Base-by-base conservation (phyloP, 2,888 invertebrate genomes). In the Blastobasis adustella region DNA sequence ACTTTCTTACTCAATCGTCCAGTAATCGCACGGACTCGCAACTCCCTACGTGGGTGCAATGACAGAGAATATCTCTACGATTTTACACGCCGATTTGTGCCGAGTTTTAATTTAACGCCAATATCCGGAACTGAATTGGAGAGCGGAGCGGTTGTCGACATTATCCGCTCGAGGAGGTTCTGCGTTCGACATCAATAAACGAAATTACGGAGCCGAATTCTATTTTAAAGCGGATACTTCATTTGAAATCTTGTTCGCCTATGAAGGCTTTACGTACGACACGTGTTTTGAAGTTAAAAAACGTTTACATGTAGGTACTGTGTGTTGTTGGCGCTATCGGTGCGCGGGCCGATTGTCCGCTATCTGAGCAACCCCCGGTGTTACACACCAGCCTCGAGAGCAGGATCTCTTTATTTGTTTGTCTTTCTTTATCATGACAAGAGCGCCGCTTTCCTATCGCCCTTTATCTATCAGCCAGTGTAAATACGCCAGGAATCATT, bases 391-490 rank as follows among this genome's bases (percentile, higher is more conserved):
- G 67, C 59, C 62, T 71, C 67, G 60, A 71, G 66, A 72, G 69
- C 68, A 67, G 69, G 73, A 76, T 75, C 68, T 76, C 63, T 72
- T 64, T 80, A 76, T 80, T 81, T 82, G 75, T 80, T 81, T 76
- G 72, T 71, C 75, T 77, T 78, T 73, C 73, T 77, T 74, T 72
- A 69, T 70, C 65, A 68, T 71, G 77, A 79, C 81, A 79, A 80
- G 78, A 81, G 71, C 67, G 71, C 81, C 80, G 79, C 79, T 69
- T 62, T 66, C 67, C 72, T 80, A 79, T 81, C 82, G 76, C 75
- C 65, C 73, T 82, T 81, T 82, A 80, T 82, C 81, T 82, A 79
- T 81, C 77, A 82, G 78, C 76, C 73, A 73, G 76, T 76, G 71
- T 83, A 81, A 77, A 81, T 76, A 81, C 71, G 70, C 63, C 67